Percentiles rank a stretch among this genome's conserved stretches.
Evolutionary conservation across 2,888 invertebrate species (phyloP).

Genomic region (Hirtodrosophila confusa): DNA sequence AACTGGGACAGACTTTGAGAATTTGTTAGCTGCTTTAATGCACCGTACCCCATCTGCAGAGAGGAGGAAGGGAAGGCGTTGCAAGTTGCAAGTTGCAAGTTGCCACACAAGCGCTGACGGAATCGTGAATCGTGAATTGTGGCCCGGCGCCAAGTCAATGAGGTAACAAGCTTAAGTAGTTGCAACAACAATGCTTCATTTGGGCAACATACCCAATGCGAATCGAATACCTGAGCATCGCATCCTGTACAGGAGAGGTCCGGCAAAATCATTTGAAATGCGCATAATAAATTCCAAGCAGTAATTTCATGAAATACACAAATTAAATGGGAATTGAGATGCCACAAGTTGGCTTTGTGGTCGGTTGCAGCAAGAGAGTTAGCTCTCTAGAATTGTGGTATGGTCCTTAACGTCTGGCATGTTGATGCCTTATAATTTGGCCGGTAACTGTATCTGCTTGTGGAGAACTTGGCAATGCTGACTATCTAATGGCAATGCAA

Average conservation of each 20-base stretch:
- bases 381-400: no score
- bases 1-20: slow-evolving; percentile 5
- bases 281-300: slow-evolving; percentile 3
- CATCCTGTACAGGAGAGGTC: not conserved
- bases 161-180: no score
- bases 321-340: not conserved
- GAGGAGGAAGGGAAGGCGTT: no score
- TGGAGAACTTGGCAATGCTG: not conserved
- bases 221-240: not conserved
- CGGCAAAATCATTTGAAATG: not conserved
- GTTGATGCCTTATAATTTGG: not conserved
- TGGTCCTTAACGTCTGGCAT: not conserved
- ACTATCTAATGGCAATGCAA: not conserved
- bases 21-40: slow-evolving; percentile 15
- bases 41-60: not conserved
- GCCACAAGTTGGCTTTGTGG: no score
- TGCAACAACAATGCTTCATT: no score
- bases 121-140: no score
- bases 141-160: no score
- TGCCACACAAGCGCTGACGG: no score
- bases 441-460: not conserved
- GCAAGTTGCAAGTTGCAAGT: no score
- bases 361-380: no score
- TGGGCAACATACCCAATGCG: no score
- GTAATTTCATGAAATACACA: not conserved